phyloP scores from a whole-genome alignment of 2,797 vertebrate genomes.

The Acanthopagrus latus region DNA sequence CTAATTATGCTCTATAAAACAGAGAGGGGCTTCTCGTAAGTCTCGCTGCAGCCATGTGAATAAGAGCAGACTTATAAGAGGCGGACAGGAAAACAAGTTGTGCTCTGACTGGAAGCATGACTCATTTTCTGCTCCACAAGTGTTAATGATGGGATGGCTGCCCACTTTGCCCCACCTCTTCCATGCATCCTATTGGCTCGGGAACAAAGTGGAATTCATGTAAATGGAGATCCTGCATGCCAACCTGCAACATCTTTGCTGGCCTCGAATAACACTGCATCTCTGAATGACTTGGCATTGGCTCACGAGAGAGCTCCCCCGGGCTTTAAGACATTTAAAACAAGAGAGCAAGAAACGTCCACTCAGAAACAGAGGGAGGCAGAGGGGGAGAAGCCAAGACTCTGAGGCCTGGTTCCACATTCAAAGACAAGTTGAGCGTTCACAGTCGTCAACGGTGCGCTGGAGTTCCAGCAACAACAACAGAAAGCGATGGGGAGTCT shows the following conservation, averaged over 20 bases:
- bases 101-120: conserved; percentile 82
- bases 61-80: conserved; percentile 62
- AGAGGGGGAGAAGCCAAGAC: conserved; percentile 61
- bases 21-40: conserved; percentile 78
- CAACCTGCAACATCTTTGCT: conserved; percentile 77
- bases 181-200: conserved; percentile 71
- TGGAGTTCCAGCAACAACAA: conserved; percentile 75
- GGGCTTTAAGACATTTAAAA: conserved; percentile 72
- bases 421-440: conserved; percentile 68
- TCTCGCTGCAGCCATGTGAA: conserved; percentile 65
- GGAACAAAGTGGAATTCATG: conserved; percentile 77
- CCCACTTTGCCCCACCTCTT: conserved; percentile 64
- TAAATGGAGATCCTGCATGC: conserved; percentile 69
- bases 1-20: conserved; percentile 79
- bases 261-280: conserved; percentile 78
- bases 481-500: conserved; percentile 59
- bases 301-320: conserved; percentile 79
- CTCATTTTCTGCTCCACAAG: conserved; percentile 79
- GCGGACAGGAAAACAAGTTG: conserved; percentile 72
- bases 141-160: conserved; percentile 77
- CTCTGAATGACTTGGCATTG: conserved; percentile 68
- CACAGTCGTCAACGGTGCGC: conserved; percentile 59
- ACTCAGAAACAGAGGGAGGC: conserved; percentile 57
- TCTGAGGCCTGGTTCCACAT: conserved; percentile 61
- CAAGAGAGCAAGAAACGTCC: conserved; percentile 56